Conservation (phyloP, 2,797 vertebrate species). For the Gastrophryne carolinensis region DNA sequence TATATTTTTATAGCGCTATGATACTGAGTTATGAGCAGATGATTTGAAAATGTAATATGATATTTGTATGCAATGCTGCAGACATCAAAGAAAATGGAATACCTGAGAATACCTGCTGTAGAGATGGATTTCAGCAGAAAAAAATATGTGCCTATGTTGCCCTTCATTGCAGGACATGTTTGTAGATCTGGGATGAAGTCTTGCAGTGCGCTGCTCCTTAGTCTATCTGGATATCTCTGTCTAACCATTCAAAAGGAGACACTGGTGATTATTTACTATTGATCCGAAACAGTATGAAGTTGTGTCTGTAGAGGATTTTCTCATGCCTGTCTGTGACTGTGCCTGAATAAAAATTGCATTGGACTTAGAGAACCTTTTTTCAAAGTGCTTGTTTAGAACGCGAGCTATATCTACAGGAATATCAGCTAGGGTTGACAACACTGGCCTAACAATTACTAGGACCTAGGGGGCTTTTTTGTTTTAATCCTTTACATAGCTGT, state of each 20-base stretch:
- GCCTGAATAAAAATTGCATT: constrained; percentile 36
- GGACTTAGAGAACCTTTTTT: constrained; percentile 12
- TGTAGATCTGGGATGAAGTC: not conserved
- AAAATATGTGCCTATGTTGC: not conserved
- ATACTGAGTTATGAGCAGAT: too few species aligned
- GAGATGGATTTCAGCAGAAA: too few species aligned
- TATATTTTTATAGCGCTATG: too few species aligned
- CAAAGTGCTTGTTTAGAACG: constrained; percentile 1
- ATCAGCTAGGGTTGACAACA: too few species aligned
- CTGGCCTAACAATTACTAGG: too few species aligned
- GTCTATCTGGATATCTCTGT: constrained; percentile 26
- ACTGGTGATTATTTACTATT: constrained; percentile 44
- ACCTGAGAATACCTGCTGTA: too few species aligned
- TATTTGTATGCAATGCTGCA: too few species aligned
- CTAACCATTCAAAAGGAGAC: constrained; percentile 31
- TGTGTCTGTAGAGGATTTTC: constrained; percentile 27
- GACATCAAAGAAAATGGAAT: too few species aligned
- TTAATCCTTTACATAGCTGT: too few species aligned
- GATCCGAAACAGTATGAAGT: constrained; percentile 30
- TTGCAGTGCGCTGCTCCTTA: constrained; percentile 17
- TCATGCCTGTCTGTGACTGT: not conserved
- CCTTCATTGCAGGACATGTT: not conserved
- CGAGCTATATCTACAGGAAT: too few species aligned
- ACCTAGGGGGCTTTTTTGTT: too few species aligned
- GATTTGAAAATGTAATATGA: too few species aligned